Conservation (phyloP, 2,797 vertebrate species). For the Platyrinchus mystaceus region DNA sequence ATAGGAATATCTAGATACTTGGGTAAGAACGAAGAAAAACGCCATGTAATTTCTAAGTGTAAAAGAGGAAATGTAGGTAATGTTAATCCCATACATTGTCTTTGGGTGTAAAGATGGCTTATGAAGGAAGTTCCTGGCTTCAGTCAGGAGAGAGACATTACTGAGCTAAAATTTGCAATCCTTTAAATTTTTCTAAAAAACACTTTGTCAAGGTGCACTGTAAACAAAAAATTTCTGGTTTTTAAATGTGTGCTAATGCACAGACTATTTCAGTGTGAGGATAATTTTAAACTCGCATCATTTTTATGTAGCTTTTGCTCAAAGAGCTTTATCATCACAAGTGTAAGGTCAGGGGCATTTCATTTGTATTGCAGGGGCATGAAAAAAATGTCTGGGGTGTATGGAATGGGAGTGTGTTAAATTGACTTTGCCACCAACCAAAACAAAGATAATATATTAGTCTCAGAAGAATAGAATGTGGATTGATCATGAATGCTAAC, state of each 20-base stretch:
- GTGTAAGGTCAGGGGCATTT: neutral
- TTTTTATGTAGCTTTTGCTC: neutral
- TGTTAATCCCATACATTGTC: rapidly evolving
- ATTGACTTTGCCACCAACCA: neutral
- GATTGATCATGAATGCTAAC: neutral
- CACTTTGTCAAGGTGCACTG: neutral
- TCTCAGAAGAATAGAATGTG: neutral
- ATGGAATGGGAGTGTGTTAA: neutral
- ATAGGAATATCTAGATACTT: neutral
- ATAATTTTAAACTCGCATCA: neutral
- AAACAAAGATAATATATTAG: neutral
- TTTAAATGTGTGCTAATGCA: neutral
- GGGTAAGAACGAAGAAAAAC: neutral
- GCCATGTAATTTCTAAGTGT: neutral
- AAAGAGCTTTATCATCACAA: neutral
- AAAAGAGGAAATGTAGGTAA: neutral
- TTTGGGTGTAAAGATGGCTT: neutral
- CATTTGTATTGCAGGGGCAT: neutral
- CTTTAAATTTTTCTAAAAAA: neutral
- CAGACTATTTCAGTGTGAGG: neutral
- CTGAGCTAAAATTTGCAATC: neutral
- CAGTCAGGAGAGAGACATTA: neutral
- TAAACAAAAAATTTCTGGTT: neutral
- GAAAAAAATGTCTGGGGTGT: neutral
- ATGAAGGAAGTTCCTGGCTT: neutral